Base-by-base conservation (phyloP, 2,797 vertebrate genomes). In the Phoeniculus purpureus region DNA sequence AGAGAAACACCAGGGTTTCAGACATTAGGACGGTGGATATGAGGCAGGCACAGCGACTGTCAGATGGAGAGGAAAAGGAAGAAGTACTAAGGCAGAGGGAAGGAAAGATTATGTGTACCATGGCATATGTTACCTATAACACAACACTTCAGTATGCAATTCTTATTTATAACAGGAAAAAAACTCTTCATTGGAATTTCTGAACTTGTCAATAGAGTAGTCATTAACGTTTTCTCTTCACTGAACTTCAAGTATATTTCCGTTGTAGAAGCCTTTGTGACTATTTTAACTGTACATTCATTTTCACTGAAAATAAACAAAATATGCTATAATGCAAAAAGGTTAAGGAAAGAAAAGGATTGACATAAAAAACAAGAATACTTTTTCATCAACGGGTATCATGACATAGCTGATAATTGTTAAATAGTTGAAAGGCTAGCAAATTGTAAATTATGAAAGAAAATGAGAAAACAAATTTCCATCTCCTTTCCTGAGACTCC, bases 261-360 rank as follows among this genome's bases (percentile, higher is more conserved):
- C 22, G 45, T 19, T 81, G 62, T 32, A 77, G 47, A 91, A 66
- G 29, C n/a, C 31, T 43, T 87, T 72, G 37, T 62, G 29, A 66
- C 27, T 64, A 34, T 50, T 91, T 87, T 48, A 83, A 86, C 94
- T 56, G 32, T 54, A 70, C 51, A 54, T 51, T 82, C 17, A 73
- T 86, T 91, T 93, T 79, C 22, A 12, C 75, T 90, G 71, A 73
- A 89, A 92, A 86, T 75, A 84, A 93, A 95, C 31, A 92, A 91
- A 93, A 88, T 62, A 77, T 52, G 71, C 15, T 74, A 32, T 40
- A 87, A 89, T 37, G 37, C 22, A 74, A 78, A 78, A 91, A 90
- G 27, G 22, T 40, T 85, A 26, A 19, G 19, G 87, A 89, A 92
- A 84, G 78, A 80, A 65, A 59, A 81, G 25, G 17, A 75, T 87